These are phyloP conservation scores for Tigriopus japonicus DNA, from an alignment of 1,140 invertebrate genomes.

Conservation along the genomic window DNA sequence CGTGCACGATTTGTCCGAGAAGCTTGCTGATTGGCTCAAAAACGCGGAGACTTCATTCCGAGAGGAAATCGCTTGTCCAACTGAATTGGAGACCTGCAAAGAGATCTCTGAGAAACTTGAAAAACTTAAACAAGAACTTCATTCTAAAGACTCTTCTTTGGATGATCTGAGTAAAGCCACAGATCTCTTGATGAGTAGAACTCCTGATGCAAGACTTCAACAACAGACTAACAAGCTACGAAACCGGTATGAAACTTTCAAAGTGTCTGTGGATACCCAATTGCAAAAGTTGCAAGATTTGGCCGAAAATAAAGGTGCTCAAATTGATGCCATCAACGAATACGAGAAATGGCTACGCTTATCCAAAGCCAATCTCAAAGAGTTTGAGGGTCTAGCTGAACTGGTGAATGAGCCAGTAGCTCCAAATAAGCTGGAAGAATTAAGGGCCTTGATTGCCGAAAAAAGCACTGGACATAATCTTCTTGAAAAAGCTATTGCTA, in stretches of 20 bases:
- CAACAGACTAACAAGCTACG: conserved; percentile 35
- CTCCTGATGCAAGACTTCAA: conserved; percentile 55
- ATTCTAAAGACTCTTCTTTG: conserved; percentile 41
- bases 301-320: conserved; percentile 41
- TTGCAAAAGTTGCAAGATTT: conserved; percentile 45
- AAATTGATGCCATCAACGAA: conserved; percentile 41
- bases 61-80: conserved; percentile 44
- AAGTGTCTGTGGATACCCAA: conserved; percentile 46
- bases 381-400: conserved; percentile 41
- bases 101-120: conserved; percentile 48
- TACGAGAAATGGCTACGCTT: conserved; percentile 58
- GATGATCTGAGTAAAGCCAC: conserved; percentile 42
- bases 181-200: conserved; percentile 47
- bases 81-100: conserved; percentile 45
- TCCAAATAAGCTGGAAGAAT: conserved; percentile 44
- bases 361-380: conserved; percentile 47
- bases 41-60: conserved; percentile 59
- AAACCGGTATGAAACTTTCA: conserved; percentile 41
- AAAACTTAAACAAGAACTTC: conserved; percentile 39
- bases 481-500: conserved; percentile 57
- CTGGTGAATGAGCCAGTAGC: conserved; percentile 37
- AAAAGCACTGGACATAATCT: conserved; percentile 55
- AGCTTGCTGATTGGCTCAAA: conserved; percentile 60
- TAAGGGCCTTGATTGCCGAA: conserved; percentile 49
- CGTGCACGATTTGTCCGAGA: conserved; percentile 55